phyloP scores from a whole-genome alignment of 2,113 vertebrate species.

The Oplegnathus fasciatus region DNA sequence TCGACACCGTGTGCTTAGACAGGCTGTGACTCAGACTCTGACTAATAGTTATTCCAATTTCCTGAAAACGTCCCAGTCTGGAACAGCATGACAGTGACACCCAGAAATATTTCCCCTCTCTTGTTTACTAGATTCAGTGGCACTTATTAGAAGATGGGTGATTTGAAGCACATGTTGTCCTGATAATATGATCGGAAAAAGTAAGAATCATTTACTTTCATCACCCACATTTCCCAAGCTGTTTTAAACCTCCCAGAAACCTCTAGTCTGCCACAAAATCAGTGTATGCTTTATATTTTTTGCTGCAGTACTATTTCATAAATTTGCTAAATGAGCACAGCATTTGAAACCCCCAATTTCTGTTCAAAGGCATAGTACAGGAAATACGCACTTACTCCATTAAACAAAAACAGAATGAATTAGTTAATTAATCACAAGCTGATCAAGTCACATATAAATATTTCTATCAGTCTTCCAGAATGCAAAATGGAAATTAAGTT shows the following conservation, averaged over 20 bases:
- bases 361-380: neutral
- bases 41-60: conserved; percentile 42
- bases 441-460: neutral
- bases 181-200: neutral
- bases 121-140: neutral
- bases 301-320: too few relatives aligned
- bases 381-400: neutral
- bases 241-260: neutral
- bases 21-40: conserved; percentile 56
- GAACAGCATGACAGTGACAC: conserved; percentile 14
- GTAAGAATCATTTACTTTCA: neutral
- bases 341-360: neutral
- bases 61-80: conserved; percentile 30
- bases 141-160: neutral
- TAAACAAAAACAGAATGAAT: neutral
- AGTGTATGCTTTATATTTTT: neutral
- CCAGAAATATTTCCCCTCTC: neutral
- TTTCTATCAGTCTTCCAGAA: neutral
- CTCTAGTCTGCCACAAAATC: too few relatives aligned
- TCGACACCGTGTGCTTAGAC: neutral
- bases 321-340: too few relatives aligned
- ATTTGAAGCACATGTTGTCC: neutral
- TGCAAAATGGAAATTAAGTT: neutral
- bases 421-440: neutral
- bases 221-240: neutral